Base-by-base conservation (phyloP, 2,113 vertebrate genomes). In the Rhegmatorhina hoffmannsi region DNA sequence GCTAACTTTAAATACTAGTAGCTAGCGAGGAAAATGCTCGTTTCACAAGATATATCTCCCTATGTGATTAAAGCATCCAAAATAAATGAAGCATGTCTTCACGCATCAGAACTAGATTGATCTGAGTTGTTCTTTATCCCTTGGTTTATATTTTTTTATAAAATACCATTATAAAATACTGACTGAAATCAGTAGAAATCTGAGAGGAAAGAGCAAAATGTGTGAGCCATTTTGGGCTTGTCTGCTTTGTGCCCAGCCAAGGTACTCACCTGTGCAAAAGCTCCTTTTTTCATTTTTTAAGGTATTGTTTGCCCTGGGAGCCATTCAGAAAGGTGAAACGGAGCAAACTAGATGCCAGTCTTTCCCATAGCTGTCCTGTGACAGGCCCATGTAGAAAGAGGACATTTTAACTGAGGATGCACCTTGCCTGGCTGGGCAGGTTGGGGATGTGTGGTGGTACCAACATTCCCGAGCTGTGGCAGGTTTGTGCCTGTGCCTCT, bases 31-130 rank as follows among this genome's bases (percentile, higher is more conserved):
- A 90, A 90, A 79, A 84, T 73, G 56, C 82, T 62, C 0, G 4
- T 96, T 95, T 84, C 64, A 62, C 38, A 9, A 72, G 62, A 75
- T 89, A 1, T 46, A 31, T 90, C 66, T 69, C 83, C 46, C 36
- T 63, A 31, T 68, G 10, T 66, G 83, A 95, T 95, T 88, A 93
- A 93, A 94, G 76, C 52, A 72, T 77, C 52, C 80, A 72, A 68
- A 87, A 69, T 66, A 92, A 94, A 90, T 89, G 73, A 93, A 94
- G 83, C 7, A 0, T 79, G 34, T 52, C 44, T 81, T 62, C 49
- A 46, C 3, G 4, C 82, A 43, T 26, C 52, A 66, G 76, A 68
- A 58, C 29, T 62, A 15, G 15, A 84, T 84, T 94, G 58, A 90
- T 92, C 60, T 25, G 33, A 72, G 66, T 62, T 81, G 38, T 78